Base-by-base conservation (phyloP, 2,888 invertebrate genomes). In the Laspeyria flexula region DNA sequence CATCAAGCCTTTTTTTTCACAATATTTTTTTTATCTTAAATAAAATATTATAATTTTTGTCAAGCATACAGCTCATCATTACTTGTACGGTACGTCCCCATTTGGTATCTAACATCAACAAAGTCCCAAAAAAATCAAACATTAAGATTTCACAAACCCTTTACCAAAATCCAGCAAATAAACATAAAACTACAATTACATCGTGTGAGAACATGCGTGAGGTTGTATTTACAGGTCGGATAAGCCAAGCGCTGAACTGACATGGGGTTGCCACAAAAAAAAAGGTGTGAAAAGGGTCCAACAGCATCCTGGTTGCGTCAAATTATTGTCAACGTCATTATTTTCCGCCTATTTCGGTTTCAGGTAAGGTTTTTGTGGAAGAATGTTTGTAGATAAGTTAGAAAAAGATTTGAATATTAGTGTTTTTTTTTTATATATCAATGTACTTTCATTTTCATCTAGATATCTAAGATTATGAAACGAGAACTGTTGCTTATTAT, bases 321-420 rank as follows among this genome's bases (percentile, higher is more conserved):
- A 67, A 67, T 67, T 67, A 67, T 67, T 65, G 65, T 68, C 67
- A 63, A 57, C 55, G 56, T 68, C 57, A 62, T 67, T 68, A 66
- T 67, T 66, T 65, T 59, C 45, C 65, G 43, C 34, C 62, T 59
- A 65, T 68, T 68, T 65, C 59, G 48, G 35, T 52, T 50, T 25
- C 43, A 39, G 37, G 48, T 49, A 38, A 55, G 46, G 31, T 11
- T 9, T 52, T 60, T 51, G 16, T 16, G 43, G 7, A 12, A 45
- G 12, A 18, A 45, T 46, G 33, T 60, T 34, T 44, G 18, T 16
- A 16, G 7, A 30, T 40, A 15, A 29, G 0, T 0, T 12, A 7
- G 1, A 1, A 5, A 4, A 9, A 12, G 31, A 31, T 15, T 31
- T 31, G 31, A 13, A 31, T 31, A 18, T 18, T 18, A 3, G 5